A percentile compares a stretch with the other conserved stretches of the same genome.
phyloP scores from a whole-genome alignment of 1,140 invertebrate species.

The Helicoverpa armigera region DNA sequence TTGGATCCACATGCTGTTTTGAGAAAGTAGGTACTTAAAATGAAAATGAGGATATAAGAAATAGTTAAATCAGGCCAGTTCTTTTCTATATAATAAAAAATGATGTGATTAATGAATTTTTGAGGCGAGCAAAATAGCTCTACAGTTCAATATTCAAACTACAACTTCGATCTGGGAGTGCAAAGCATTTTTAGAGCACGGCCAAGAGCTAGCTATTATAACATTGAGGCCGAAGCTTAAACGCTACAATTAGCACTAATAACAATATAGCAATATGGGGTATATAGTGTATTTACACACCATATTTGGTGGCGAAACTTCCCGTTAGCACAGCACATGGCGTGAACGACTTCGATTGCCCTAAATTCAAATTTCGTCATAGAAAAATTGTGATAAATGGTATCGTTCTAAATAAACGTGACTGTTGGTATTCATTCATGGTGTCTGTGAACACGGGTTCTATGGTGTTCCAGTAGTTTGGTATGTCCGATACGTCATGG shows the following conservation, averaged over 20 bases:
- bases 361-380: slow-evolving; percentile 10
- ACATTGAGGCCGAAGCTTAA: neutral
- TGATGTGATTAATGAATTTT: too few relatives aligned
- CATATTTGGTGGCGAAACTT: slow-evolving; percentile 5
- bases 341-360: slow-evolving; percentile 13
- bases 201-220: neutral
- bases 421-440: slow-evolving; percentile 25
- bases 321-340: neutral
- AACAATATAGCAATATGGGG: neutral
- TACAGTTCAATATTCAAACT: too few relatives aligned
- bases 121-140: too few relatives aligned
- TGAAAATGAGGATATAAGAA: too few relatives aligned
- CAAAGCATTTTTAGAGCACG: neutral
- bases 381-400: neutral
- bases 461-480: neutral
- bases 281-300: neutral
- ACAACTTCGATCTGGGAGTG: neutral
- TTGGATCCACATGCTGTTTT: too few relatives aligned
- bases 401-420: slow-evolving; percentile 6
- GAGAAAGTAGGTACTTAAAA: too few relatives aligned
- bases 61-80: too few relatives aligned
- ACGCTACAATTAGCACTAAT: slow-evolving; percentile 16
- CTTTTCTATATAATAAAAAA: too few relatives aligned
- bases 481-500: slow-evolving; percentile 34
- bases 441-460: slow-evolving; percentile 9